A percentile compares a stretch with the other conserved stretches of the same genome.
These are phyloP conservation scores for Drosophila pegasa DNA, from an alignment of 2,888 invertebrate species.

Conservation along the genomic window DNA sequence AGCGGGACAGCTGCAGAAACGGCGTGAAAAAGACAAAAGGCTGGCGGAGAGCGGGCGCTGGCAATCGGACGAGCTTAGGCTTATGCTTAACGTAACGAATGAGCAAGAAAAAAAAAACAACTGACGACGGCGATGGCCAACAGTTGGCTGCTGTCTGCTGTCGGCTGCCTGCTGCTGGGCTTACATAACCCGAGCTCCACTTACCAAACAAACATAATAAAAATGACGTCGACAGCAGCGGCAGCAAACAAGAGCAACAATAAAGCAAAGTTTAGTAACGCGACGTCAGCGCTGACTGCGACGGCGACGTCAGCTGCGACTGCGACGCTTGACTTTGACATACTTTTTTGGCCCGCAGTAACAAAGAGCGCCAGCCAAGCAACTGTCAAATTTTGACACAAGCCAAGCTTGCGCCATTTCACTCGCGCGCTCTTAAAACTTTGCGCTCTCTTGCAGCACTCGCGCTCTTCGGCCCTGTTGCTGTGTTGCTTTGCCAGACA, in stretches of 20 bases:
- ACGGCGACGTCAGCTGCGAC: constrained; percentile 19
- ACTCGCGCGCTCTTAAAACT: constrained; percentile 11
- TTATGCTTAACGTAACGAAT: constrained; percentile 51
- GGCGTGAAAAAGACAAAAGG: constrained; percentile 77
- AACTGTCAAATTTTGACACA: constrained; percentile 60
- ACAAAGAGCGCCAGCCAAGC: constrained; percentile 36
- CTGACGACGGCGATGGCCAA: constrained; percentile 47
- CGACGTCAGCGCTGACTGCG: constrained; percentile 25
- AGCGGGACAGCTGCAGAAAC: not conserved
- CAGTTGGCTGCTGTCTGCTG: constrained; percentile 51
- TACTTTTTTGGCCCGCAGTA: constrained; percentile 75
- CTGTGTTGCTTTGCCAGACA: constrained; percentile 20
- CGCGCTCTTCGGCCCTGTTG: constrained; percentile 54
- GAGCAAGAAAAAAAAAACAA: constrained; percentile 17
- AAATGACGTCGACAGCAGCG: constrained; percentile 57
- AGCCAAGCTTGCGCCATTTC: constrained; percentile 56
- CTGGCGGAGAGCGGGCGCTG: constrained; percentile 23
- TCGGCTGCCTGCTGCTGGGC: constrained; percentile 48
- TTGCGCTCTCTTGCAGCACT: constrained; percentile 22
- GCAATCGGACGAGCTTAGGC: constrained; percentile 8
- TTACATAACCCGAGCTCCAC: constrained; percentile 71
- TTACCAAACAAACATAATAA: constrained; percentile 78
- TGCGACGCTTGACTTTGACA: constrained; percentile 82
- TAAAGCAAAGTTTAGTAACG: constrained; percentile 62
- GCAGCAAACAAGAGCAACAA: constrained; percentile 21